These are phyloP conservation scores for Eurytoma californica DNA, from an alignment of 2,888 invertebrate genomes.

Conservation along the genomic window DNA sequence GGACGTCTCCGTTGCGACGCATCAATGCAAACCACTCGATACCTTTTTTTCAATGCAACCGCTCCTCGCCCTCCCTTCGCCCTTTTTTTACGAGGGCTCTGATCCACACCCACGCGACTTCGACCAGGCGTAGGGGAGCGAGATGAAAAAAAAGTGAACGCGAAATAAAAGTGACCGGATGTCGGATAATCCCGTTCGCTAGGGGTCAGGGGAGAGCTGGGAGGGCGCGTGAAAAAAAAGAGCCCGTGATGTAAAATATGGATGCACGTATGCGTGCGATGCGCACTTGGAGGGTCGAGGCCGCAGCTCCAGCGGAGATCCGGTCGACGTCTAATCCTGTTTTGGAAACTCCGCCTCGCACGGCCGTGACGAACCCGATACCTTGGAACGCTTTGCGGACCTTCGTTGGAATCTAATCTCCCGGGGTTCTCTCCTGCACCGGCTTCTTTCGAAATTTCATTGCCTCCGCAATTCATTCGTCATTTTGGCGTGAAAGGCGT, in stretches of 20 bases:
- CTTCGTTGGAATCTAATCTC: slow-evolving; percentile 36
- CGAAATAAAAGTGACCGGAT: slow-evolving; percentile 71
- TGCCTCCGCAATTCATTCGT: slow-evolving; percentile 37
- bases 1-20: slow-evolving; percentile 56
- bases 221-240: slow-evolving; percentile 44
- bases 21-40: slow-evolving; percentile 68
- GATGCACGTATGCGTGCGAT: slow-evolving; percentile 55
- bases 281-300: slow-evolving; percentile 58
- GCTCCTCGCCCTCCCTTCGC: slow-evolving; percentile 19
- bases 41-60: slow-evolving; percentile 58
- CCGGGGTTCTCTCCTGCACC: not conserved
- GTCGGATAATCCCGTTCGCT: slow-evolving; percentile 68
- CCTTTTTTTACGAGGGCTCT: slow-evolving; percentile 11
- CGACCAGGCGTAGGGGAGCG: slow-evolving; percentile 48
- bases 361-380: slow-evolving; percentile 71
- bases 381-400: slow-evolving; percentile 66
- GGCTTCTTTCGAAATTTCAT: not conserved
- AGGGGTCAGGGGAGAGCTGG: slow-evolving; percentile 37
- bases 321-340: slow-evolving; percentile 68
- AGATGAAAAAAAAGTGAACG: slow-evolving; percentile 47
- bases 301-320: slow-evolving; percentile 58
- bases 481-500: slow-evolving; percentile 4
- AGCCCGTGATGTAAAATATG: slow-evolving; percentile 63
- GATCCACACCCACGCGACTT: slow-evolving; percentile 50
- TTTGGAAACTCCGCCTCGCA: slow-evolving; percentile 69